A percentile compares a stretch with the other conserved stretches of the same genome.
These are phyloP conservation scores for Oreotragus oreotragus DNA, from an alignment of 2,113 vertebrate genomes.

Conservation along the genomic window DNA sequence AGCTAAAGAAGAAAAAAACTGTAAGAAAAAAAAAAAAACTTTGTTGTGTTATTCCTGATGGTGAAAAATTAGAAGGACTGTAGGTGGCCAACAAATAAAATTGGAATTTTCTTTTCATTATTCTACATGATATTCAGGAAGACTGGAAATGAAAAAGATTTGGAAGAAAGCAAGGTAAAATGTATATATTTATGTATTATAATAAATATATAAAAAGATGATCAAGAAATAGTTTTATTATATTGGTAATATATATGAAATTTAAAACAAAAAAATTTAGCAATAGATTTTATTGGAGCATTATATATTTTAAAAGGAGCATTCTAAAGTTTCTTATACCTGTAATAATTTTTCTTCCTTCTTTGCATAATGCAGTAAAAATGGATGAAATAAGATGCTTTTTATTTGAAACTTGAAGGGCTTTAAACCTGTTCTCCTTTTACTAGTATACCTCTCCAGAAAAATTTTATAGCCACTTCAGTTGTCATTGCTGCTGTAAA, in stretches of 20 bases:
- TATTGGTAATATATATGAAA: neutral
- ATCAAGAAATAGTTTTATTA: constrained; percentile 6
- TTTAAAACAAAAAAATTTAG: neutral
- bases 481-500: neutral
- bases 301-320: neutral
- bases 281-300: neutral
- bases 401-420: neutral
- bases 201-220: neutral
- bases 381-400: neutral
- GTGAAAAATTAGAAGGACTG: constrained; percentile 14
- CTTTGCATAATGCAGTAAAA: neutral
- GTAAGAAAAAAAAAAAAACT: neutral
- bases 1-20: neutral
- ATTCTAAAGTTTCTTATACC: neutral
- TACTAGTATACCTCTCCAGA: neutral
- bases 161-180: neutral
- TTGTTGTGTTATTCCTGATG: constrained; percentile 2
- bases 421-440: neutral
- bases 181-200: neutral
- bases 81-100: neutral
- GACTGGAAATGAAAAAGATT: neutral
- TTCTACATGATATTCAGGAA: neutral
- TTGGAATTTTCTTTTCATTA: neutral
- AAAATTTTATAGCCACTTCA: neutral
- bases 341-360: neutral